Evolutionary conservation across 2,797 vertebrate species (phyloP).

Genomic region (Rhynchotus rufescens): DNA sequence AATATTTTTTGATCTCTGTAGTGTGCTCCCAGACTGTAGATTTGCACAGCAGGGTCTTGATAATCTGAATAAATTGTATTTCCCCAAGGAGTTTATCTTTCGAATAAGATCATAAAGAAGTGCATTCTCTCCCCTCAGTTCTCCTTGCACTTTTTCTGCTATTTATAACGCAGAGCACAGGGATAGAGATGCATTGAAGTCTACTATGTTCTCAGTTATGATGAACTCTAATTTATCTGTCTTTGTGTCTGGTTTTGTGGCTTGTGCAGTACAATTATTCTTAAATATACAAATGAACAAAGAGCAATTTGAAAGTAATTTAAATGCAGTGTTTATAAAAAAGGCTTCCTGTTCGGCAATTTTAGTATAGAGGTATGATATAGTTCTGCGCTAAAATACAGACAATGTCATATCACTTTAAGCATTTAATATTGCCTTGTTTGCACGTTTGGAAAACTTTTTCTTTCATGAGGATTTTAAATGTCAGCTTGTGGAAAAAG

Average conservation of each 20-base stretch:
- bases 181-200: conserved; percentile 62
- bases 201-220: conserved; percentile 65
- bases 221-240: conserved; percentile 75
- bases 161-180: conserved; percentile 62
- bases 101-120: conserved; percentile 87
- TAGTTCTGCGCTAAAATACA: not conserved
- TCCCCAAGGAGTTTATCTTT: conserved; percentile 88
- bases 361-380: not conserved
- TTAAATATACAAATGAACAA: conserved; percentile 53
- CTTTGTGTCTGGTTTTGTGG: conserved; percentile 57
- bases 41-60: conserved; percentile 88
- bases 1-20: conserved; percentile 90
- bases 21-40: conserved; percentile 88
- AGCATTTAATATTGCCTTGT: conserved; percentile 6
- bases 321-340: conserved; percentile 54
- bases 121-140: conserved; percentile 81
- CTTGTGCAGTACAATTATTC: conserved; percentile 59
- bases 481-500: not conserved
- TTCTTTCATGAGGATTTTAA: conserved; percentile 17
- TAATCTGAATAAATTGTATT: conserved; percentile 90
- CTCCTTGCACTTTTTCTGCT: conserved; percentile 79
- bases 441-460: not conserved
- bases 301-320: conserved; percentile 51
- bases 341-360: not conserved
- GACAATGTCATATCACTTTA: not conserved